Evolutionary conservation across 2,888 invertebrate genomes (phyloP), one percentile per base, ranked within the genome.

Genomic region (Cheilosia urbana): DNA sequence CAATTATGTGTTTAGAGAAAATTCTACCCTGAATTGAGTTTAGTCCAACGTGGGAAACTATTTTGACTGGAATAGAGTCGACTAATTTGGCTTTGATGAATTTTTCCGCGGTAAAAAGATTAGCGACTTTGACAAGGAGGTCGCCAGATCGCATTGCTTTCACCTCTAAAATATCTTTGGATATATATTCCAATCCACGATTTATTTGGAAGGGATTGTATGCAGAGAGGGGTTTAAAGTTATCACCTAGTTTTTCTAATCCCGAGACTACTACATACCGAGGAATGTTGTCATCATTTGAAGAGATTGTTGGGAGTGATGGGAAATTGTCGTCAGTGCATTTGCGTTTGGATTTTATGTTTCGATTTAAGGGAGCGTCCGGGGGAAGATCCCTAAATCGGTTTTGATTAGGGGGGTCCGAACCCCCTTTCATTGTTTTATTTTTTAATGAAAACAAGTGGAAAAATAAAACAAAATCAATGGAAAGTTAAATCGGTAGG

Each of bases 1-100:
- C 37, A 13, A 34, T 34, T 15, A 65, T 49, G 15, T 65, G 63
- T 17, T 19, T 49, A 19, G 49, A 49, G 19, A 60, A 60, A 2
- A 65, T 65, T 65, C 63, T 65, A 13, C 49, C 63, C 34, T 65
- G 63, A 19, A 65, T 27, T 30, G 63, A 51, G 19, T 49, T 65
- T 13, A 65, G 42, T 7, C 27, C 24, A 3, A 34, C 6, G 49
- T 51, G 63, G 4, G 47, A 45, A 27, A 21, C 21, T 27, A 63
- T 34, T 63, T 63, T 34, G 2, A 63, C 63, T 19, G 47, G 47
- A 21, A 63, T 63, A 34, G 49, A 21, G 11, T 63, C 49, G 13
- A 63, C 19, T 5, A 24, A 17, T 49, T 49, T 47, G 17, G 47
- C 5, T 7, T 34, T 47, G 15, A 47, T 21, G 21, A 51, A 49